Evolutionary conservation across 2,888 invertebrate genomes (phyloP), one percentile per base, ranked within the genome.

Genomic region (Ctenicera cuprea): DNA sequence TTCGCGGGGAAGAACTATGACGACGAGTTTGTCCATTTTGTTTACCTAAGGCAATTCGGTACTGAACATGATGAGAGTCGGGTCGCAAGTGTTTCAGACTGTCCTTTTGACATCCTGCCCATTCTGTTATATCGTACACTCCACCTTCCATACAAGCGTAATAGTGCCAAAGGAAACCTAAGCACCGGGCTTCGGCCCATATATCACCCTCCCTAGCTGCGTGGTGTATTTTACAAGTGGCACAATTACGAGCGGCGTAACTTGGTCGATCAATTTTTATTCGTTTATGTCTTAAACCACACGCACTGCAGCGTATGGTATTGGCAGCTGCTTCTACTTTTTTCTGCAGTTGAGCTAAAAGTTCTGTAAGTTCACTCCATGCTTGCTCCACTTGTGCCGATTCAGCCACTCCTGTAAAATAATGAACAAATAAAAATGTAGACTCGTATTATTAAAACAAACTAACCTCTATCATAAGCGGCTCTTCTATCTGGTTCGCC

Each of bases 81-180:
- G 97, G 95, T 87, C 95, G 93, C 79, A 97, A 90, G 88, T 97
- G 97, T 82, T 92, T 91, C 80, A 93, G 88, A 85, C 92, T 92
- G 71, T 91, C 90, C 82, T 93, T 95, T 90, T 97, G 97, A 87
- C 98, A 98, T 78, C 95, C 94, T 20, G 97, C 98, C 98, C 98
- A 98, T 87, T 97, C 97, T 54, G 97, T 97, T 82, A 98, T 97
- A 88, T 98, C 97, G 87, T 96, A 98, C 33, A 98, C 95, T 76
- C 94, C 94, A 69, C 96, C 96, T 87, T 98, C 97, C 97, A 98
- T 97, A 83, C 97, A 95, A 65, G 98, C 97, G 87, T 95, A 96
- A 89, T 97, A 98, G 89, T 96, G 94, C 94, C 97, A 97, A 59
- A 95, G 91, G 80, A 97, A 92, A 14, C 97, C 97, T 88, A 97